Evolutionary conservation across 2,113 vertebrate genomes (phyloP).

Genomic region (Phrynosoma platyrhinos): DNA sequence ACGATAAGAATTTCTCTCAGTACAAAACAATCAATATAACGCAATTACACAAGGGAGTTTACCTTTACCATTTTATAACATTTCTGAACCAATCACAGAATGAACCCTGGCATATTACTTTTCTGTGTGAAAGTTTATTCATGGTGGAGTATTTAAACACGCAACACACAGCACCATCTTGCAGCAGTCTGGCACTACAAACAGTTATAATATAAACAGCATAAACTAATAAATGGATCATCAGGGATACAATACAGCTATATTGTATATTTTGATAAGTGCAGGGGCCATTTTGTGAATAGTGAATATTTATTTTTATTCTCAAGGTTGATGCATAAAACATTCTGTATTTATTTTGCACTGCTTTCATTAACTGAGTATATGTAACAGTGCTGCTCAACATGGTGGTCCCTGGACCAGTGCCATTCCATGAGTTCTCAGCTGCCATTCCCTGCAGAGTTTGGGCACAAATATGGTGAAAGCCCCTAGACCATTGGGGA

Average conservation of each 20-base stretch:
- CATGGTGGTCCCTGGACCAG: too few species aligned
- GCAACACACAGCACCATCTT: neutral
- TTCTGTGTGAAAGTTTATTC: neutral
- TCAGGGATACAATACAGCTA: too few species aligned
- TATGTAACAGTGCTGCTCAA: too few species aligned
- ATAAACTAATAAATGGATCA: neutral
- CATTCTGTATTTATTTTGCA: too few species aligned
- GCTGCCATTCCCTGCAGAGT: too few species aligned
- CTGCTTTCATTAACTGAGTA: too few species aligned
- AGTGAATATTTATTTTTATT: too few species aligned
- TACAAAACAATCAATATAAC: neutral
- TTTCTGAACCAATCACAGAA: neutral
- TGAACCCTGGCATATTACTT: neutral
- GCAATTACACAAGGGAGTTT: neutral
- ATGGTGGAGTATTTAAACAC: neutral
- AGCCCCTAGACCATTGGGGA: too few species aligned
- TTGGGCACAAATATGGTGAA: too few species aligned
- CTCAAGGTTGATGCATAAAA: neutral
- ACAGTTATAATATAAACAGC: neutral
- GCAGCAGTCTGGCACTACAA: neutral
- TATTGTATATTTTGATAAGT: neutral
- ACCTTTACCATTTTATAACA: neutral
- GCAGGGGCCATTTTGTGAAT: neutral
- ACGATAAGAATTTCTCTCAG: neutral
- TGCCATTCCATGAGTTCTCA: too few species aligned